Conservation (phyloP, 2,113 vertebrate species). For the Bettongia penicillata region DNA sequence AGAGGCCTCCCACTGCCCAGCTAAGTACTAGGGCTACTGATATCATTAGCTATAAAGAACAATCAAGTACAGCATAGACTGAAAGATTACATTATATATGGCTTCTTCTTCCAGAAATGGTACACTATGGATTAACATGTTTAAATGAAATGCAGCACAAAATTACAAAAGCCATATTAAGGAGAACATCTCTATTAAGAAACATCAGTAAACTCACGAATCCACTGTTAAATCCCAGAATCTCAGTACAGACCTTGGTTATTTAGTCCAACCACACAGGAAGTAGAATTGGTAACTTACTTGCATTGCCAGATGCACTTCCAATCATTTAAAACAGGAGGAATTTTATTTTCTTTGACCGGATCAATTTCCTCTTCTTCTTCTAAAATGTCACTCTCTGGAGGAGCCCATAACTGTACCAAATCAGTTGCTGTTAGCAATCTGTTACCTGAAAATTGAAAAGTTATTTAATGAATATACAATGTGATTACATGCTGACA, state of each 20-base stretch:
- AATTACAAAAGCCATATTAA: constrained; percentile 45
- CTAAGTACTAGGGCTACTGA: constrained; percentile 2
- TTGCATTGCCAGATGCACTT: constrained; percentile 99
- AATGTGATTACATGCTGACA: neutral
- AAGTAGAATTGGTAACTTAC: constrained; percentile 82
- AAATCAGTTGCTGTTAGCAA: constrained; percentile 96
- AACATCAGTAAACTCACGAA: constrained; percentile 30
- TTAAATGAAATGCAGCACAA: constrained; percentile 21
- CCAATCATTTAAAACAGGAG: constrained; percentile 95
- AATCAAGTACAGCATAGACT: constrained; percentile 34
- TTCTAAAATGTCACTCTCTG: constrained; percentile 89
- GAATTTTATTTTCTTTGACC: constrained; percentile 88
- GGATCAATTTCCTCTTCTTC: constrained; percentile 91
- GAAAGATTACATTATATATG: constrained; percentile 10
- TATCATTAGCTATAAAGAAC: neutral
- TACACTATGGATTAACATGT: constrained; percentile 1
- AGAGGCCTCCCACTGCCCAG: neutral
- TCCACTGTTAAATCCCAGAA: neutral
- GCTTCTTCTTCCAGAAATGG: constrained; percentile 23
- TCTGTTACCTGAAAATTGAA: constrained; percentile 90
- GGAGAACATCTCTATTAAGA: constrained; percentile 36
- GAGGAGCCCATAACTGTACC: constrained; percentile 96
- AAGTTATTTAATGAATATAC: constrained; percentile 59
- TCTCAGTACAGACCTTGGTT: neutral
- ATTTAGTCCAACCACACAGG: neutral